phyloP scores from a whole-genome alignment of 2,888 invertebrate genomes.

The Machimus atricapillus region DNA sequence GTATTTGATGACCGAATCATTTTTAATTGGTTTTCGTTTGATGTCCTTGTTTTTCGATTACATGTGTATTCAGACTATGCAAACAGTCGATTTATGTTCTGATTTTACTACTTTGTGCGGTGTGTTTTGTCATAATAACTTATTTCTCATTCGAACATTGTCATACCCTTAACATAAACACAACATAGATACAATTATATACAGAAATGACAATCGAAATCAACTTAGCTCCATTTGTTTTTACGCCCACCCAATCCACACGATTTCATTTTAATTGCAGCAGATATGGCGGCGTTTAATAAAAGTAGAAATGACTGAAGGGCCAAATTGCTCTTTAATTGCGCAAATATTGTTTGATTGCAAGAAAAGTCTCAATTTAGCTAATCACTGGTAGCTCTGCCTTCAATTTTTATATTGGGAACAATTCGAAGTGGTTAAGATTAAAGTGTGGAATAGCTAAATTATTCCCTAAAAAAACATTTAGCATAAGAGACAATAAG shows the following conservation, averaged over 20 bases:
- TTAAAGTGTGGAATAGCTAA: background rate
- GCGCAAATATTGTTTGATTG: background rate
- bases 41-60: slow-evolving; percentile 27
- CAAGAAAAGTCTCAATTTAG: background rate
- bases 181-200: background rate
- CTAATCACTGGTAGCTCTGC: background rate
- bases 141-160: background rate
- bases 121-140: slow-evolving; percentile 8
- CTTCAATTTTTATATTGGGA: background rate
- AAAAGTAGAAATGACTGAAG: background rate
- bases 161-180: background rate
- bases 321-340: background rate
- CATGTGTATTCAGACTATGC: slow-evolving; percentile 10
- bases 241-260: background rate
- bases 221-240: background rate
- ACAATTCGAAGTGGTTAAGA: background rate
- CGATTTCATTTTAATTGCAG: background rate
- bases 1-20: slow-evolving; percentile 6
- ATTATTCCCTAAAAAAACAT: background rate
- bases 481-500: no score
- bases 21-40: background rate
- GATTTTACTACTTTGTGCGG: slow-evolving; percentile 18
- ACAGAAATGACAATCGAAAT: background rate
- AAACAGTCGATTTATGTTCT: slow-evolving; percentile 29
- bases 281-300: background rate